These are phyloP conservation scores for Notolabrus celidotus DNA, from an alignment of 2,797 vertebrate species.

Conservation along the genomic window DNA sequence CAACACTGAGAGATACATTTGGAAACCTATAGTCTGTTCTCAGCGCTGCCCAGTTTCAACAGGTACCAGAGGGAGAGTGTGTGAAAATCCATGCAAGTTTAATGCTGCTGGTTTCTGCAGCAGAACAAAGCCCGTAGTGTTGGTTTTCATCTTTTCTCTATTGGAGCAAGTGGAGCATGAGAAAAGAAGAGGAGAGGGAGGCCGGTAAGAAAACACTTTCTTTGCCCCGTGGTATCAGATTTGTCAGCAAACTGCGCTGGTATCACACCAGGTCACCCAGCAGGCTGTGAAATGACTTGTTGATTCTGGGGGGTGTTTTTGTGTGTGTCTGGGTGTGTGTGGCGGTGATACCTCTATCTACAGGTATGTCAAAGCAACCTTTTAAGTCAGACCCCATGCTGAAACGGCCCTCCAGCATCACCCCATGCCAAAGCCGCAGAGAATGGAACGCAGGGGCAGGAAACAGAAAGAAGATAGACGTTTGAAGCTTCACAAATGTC, in stretches of 20 bases:
- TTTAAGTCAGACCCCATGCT: slow-evolving; percentile 49
- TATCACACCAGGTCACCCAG: slow-evolving; percentile 64
- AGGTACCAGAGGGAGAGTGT: slow-evolving; percentile 58
- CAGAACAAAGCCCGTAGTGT: slow-evolving; percentile 66
- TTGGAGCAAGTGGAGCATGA: slow-evolving; percentile 63
- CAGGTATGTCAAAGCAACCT: slow-evolving; percentile 24
- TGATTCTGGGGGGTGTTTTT: slow-evolving; percentile 46
- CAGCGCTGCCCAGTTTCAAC: slow-evolving; percentile 40
- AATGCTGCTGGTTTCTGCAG: slow-evolving; percentile 68
- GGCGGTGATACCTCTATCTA: slow-evolving; percentile 45
- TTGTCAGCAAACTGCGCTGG: slow-evolving; percentile 58
- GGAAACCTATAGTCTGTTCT: slow-evolving; percentile 30
- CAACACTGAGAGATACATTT: slow-evolving; percentile 27
- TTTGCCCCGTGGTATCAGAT: slow-evolving; percentile 57
- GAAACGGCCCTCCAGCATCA: slow-evolving; percentile 36
- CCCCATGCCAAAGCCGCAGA: slow-evolving; percentile 29
- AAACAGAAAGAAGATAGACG: slow-evolving; percentile 1
- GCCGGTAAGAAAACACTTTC: slow-evolving; percentile 56
- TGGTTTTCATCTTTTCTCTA: slow-evolving; percentile 62
- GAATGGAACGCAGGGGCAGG: not conserved
- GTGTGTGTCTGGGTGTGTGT: slow-evolving; percentile 2
- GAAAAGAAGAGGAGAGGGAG: slow-evolving; percentile 12
- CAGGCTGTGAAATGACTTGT: slow-evolving; percentile 76
- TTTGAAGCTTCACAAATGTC: slow-evolving; percentile 30
- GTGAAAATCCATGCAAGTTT: slow-evolving; percentile 70